A percentile compares a stretch with the other conserved stretches of the same genome.
Conservation (phyloP, 2,113 vertebrate genomes). For the Ceratotherium simum region DNA sequence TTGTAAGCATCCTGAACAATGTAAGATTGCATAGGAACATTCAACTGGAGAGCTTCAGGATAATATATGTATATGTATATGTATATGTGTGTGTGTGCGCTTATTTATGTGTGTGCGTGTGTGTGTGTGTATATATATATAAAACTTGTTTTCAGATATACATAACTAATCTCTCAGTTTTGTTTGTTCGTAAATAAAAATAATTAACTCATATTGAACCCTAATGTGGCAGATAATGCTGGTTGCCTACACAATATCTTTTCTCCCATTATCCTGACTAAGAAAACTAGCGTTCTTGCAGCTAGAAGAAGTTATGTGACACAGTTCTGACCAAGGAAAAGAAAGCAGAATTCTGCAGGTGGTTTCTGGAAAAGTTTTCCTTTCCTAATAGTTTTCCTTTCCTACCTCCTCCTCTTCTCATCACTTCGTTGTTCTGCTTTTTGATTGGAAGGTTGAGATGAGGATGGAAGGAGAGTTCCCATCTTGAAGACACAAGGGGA, state of each 20-base stretch:
- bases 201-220: background rate
- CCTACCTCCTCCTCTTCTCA: background rate
- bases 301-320: background rate
- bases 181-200: constrained; percentile 22
- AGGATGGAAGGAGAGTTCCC: background rate
- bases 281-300: background rate
- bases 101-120: too few species aligned
- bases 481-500: background rate
- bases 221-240: background rate
- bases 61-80: background rate
- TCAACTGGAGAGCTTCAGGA: background rate
- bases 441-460: background rate
- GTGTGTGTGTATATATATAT: too few species aligned
- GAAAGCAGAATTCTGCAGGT: background rate
- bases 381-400: background rate
- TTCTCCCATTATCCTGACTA: background rate
- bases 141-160: background rate
- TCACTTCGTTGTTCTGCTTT: background rate
- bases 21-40: background rate
- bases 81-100: too few species aligned
- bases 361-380: background rate
- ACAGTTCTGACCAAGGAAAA: background rate
- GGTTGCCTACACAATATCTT: background rate
- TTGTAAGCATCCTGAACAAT: background rate
- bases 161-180: background rate